These are phyloP conservation scores for Erinaceus europaeus DNA, from an alignment of 2,113 vertebrate species.

Conservation along the genomic window DNA sequence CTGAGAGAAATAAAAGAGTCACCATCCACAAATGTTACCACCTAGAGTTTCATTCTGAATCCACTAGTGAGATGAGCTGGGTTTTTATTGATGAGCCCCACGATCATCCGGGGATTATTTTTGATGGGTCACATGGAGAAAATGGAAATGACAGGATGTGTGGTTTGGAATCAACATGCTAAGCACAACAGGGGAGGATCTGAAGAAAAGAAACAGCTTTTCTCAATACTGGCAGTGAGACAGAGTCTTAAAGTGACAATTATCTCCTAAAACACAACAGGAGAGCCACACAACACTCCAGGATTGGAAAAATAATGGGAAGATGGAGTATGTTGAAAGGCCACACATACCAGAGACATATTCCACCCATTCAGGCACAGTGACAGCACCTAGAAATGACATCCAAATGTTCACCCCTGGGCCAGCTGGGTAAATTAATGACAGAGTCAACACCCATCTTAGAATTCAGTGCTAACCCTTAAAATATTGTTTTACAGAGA, in stretches of 20 bases:
- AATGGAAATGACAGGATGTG: slow-evolving; percentile 75
- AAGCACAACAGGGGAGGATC: slow-evolving; percentile 64
- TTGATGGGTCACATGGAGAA: slow-evolving; percentile 65
- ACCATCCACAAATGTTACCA: slow-evolving; percentile 72
- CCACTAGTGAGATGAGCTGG: slow-evolving; percentile 50
- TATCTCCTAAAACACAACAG: slow-evolving; percentile 78
- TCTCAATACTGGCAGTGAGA: slow-evolving; percentile 70
- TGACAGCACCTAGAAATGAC: slow-evolving; percentile 61
- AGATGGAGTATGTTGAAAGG: slow-evolving; percentile 43
- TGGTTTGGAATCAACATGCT: slow-evolving; percentile 68
- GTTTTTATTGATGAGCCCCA: slow-evolving; percentile 49
- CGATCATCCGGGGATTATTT: slow-evolving; percentile 65
- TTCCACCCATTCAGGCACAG: slow-evolving; percentile 61
- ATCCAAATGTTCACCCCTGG: slow-evolving; percentile 14
- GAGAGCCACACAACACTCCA: slow-evolving; percentile 66
- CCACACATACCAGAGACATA: slow-evolving; percentile 32
- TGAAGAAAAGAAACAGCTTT: slow-evolving; percentile 67
- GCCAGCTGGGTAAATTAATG: slow-evolving; percentile 31
- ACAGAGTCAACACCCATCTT: slow-evolving; percentile 48
- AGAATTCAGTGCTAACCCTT: slow-evolving; percentile 38
- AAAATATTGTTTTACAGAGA: slow-evolving; percentile 43
- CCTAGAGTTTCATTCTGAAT: slow-evolving; percentile 60
- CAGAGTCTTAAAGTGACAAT: slow-evolving; percentile 73
- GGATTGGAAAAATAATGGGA: slow-evolving; percentile 61
- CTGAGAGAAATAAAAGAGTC: slow-evolving; percentile 72